phyloP scores from a whole-genome alignment of 2,888 invertebrate species.

The Phyto melanocephala region DNA sequence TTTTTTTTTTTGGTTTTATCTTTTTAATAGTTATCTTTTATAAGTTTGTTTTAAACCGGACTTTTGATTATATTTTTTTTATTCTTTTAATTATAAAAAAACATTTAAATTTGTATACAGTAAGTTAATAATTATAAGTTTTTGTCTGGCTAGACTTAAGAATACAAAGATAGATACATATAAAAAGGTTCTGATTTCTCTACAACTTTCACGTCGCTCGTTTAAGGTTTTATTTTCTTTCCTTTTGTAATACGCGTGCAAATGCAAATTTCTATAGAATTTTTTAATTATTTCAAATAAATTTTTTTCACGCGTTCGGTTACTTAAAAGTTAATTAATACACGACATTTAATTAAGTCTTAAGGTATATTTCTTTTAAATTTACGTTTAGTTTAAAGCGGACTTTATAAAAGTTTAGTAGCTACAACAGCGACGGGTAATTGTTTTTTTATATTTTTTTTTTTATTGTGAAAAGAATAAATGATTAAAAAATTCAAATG shows the following conservation, averaged over 20 bases:
- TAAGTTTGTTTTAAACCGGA: not conserved
- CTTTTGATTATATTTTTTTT: not conserved
- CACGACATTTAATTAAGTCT: not conserved
- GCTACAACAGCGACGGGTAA: not conserved
- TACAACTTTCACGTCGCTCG: not conserved
- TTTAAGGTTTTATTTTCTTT: not conserved
- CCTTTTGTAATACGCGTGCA: not conserved
- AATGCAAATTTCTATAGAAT: conserved; percentile 29
- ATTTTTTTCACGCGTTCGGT: conserved; percentile 5
- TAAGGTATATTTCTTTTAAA: not conserved
- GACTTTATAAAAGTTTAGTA: conserved; percentile 25
- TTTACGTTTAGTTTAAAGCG: conserved; percentile 29
- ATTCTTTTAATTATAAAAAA: not conserved
- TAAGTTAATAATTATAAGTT: too few relatives aligned
- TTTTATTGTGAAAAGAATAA: not conserved
- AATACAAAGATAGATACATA: too few relatives aligned
- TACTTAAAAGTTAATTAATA: not conserved
- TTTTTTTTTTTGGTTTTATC: conserved; percentile 16
- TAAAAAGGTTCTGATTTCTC: not conserved
- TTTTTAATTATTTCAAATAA: conserved; percentile 24
- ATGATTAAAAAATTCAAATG: not conserved
- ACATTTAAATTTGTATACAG: not conserved
- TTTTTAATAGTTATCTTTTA: conserved; percentile 19
- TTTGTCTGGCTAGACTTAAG: too few relatives aligned
- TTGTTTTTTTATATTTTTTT: not conserved